Base-by-base conservation (phyloP, 2,888 invertebrate species). In the Melinaea marsaeus region DNA sequence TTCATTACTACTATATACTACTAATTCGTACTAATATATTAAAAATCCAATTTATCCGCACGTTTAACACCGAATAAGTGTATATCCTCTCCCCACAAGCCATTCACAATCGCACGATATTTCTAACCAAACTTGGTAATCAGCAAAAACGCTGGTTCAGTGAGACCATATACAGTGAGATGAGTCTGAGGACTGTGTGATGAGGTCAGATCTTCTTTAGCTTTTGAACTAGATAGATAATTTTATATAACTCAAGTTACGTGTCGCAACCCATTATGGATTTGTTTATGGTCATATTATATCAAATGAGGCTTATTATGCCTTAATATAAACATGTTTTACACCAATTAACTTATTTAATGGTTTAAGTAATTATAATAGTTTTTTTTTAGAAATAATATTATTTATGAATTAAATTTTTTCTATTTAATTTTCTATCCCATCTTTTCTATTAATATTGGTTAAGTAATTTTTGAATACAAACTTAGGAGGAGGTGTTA, bases 141-240 rank as follows among this genome's bases (percentile, higher is more conserved):
- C 58, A 58, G 58, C 61, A 65, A 67, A 68, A 69, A 34, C 61
- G 55, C 57, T 48, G 32, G 58, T 64, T 59, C 58, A 63, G 61
- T 63, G 55, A 58, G 55, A 57, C 69, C 70, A 67, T 74, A 67
- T 71, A 64, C 60, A 66, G 61, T 47, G 65, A 66, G 76, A 75
- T 75, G 76, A 71, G 72, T 64, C 68, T 71, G 64, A 72, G 69
- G 64, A 63, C 71, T 70, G 65, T 70, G 56, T 56, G 60, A 72
- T 66, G 71, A 66, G 60, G 63, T 65, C 66, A 67, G 70, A 69
- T 71, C 69, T 65, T 64, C 68, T 57, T 67, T 66, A 67, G 69
- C 68, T 57, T 67, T 66, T 68, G 69, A 61, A 62, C 69, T 69
- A 68, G 61, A 71, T 69, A 70, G 70, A 71, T 68, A 57, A 58